These are phyloP conservation scores for Bradypodion pumilum DNA, from an alignment of 2,797 vertebrate species.

Conservation along the genomic window DNA sequence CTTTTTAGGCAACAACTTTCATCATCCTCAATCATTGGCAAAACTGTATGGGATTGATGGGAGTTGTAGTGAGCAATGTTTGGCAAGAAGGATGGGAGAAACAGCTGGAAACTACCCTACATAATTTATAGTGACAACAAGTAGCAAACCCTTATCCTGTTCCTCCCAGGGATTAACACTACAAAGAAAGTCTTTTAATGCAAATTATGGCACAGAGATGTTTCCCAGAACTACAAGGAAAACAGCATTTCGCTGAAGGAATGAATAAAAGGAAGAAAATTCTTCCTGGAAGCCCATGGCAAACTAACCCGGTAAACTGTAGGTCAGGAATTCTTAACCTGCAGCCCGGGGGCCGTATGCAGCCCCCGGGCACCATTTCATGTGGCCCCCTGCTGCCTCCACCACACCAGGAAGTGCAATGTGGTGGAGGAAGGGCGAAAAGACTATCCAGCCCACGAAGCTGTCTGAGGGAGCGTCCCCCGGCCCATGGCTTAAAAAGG, in stretches of 20 bases:
- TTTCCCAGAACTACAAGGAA: not conserved
- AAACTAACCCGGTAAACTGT: not conserved
- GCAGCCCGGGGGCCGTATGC: too few species aligned
- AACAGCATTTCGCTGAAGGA: not conserved
- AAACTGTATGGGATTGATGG: not conserved
- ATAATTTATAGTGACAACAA: not conserved
- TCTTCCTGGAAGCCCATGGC: constrained; percentile 2
- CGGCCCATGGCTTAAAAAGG: too few species aligned
- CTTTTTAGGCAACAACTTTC: not conserved
- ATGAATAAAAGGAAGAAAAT: not conserved
- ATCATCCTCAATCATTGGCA: not conserved
- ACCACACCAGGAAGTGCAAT: too few species aligned
- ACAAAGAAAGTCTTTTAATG: not conserved
- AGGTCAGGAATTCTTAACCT: too few species aligned
- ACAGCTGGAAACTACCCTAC: not conserved
- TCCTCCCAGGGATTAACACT: not conserved
- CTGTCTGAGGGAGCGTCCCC: too few species aligned
- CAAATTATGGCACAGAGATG: not conserved
- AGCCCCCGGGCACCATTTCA: too few species aligned
- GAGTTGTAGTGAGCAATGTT: not conserved
- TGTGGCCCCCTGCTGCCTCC: too few species aligned
- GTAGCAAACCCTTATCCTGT: not conserved
- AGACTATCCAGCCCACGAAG: too few species aligned
- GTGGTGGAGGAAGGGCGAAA: too few species aligned
- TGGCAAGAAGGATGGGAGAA: too few species aligned